Evolutionary conservation across 1,140 invertebrate genomes (phyloP), one percentile per base, ranked within the genome.

Genomic region (Trichoplusia ni): DNA sequence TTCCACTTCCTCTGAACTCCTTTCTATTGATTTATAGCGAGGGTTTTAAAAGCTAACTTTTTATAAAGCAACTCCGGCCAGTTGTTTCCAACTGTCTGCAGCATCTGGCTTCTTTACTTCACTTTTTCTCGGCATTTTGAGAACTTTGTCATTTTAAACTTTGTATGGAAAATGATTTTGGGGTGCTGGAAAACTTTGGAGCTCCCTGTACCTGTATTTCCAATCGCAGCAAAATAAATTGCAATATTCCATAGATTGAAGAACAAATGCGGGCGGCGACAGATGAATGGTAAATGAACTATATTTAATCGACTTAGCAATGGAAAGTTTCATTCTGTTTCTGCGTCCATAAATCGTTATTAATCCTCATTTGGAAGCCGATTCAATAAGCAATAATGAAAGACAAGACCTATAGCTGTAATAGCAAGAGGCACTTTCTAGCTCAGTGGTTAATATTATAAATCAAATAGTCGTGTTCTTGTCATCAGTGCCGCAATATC

Each of bases 41-140:
- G 60, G 70, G 74, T 84, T 86, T 86, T 84, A 86, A 86, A 82
- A 85, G 80, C 72, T 73, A 85, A 86, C 81, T 86, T 89, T 89
- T 84, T 87, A 84, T 79, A 81, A 75, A 81, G 73, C 80, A 75
- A 77, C 77, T 75, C 71, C 64, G 64, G 67, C 80, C 82, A 81
- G 79, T 86, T 89, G 86, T 87, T 89, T 68, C 77, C 79, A 86
- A 89, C 81, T 87, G 86, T 87, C 82, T 79, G 77, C 76, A 77
- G 72, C 84, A 89, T 86, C 84, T 89, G 86, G 79, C 74, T 77
- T 80, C 83, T 85, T 82, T 75, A 68, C 67, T 74, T 73, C 74
- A 81, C 73, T 85, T 84, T 84, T 86, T 80, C 69, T 78, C 69
- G 78, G 69, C 67, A 60, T 84, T 84, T 77, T 68, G 59, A 61